Percentiles rank a stretch among this genome's conserved stretches.
Evolutionary conservation across 2,888 invertebrate species (phyloP).

Genomic region (Conchocele bisecta): DNA sequence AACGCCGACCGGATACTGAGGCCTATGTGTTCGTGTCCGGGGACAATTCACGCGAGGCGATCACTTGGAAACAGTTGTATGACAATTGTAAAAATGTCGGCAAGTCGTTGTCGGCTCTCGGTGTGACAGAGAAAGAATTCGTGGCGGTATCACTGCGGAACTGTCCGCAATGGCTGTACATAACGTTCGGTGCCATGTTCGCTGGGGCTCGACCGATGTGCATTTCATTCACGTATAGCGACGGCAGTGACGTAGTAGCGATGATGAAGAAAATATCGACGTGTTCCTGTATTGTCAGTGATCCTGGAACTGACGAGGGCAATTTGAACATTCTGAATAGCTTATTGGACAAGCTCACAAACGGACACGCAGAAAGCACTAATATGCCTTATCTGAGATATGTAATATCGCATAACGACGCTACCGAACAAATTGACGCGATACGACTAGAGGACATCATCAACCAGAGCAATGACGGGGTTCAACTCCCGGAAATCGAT

Average conservation of each 20-base stretch:
- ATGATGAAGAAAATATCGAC: conserved; percentile 23
- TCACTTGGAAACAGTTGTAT: conserved; percentile 35
- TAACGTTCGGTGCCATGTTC: conserved; percentile 27
- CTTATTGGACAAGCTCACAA: background rate
- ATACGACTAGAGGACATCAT: too few relatives aligned
- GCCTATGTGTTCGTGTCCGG: conserved; percentile 32
- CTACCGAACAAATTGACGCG: too few relatives aligned
- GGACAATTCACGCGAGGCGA: conserved; percentile 2
- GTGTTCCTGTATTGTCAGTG: background rate
- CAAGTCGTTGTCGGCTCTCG: conserved; percentile 9
- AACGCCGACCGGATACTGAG: conserved; percentile 6
- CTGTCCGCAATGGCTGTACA: conserved; percentile 49
- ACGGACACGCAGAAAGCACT: background rate
- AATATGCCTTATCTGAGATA: background rate
- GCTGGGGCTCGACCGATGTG: conserved; percentile 20
- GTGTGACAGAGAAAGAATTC: conserved; percentile 23
- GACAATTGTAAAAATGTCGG: conserved; percentile 20
- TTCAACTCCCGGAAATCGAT: too few relatives aligned
- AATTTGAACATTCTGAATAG: conserved; percentile 5
- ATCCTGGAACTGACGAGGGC: background rate
- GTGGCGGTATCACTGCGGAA: conserved; percentile 23
- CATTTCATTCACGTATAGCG: conserved; percentile 32
- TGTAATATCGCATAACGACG: background rate
- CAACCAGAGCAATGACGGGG: too few relatives aligned
- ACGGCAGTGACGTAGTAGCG: conserved; percentile 42